Conservation (phyloP, 2,888 invertebrate genomes). For the Apamea monoglypha region DNA sequence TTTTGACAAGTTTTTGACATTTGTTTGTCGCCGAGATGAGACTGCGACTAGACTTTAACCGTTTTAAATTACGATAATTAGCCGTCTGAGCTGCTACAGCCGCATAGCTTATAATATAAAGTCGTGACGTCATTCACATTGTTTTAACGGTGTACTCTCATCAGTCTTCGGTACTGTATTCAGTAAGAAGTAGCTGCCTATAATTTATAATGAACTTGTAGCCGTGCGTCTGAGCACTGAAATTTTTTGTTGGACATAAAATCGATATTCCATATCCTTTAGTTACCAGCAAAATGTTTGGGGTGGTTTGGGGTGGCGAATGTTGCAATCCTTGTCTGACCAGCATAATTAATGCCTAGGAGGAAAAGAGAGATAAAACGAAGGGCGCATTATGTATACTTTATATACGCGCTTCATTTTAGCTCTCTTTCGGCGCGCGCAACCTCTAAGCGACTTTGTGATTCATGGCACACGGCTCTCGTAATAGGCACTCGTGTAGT, state of each 20-base stretch:
- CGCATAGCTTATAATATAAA: not conserved
- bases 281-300: not conserved
- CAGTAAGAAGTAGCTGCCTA: not conserved
- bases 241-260: not conserved
- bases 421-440: too few relatives aligned
- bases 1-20: too few relatives aligned
- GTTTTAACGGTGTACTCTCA: not conserved
- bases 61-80: too few relatives aligned
- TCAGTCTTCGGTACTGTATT: not conserved
- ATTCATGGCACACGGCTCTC: slow-evolving; percentile 13
- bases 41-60: too few relatives aligned
- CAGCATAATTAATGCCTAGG: too few relatives aligned
- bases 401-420: too few relatives aligned
- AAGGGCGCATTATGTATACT: not conserved
- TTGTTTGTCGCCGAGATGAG: too few relatives aligned
- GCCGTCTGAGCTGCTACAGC: not conserved
- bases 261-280: not conserved
- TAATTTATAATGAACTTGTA: not conserved
- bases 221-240: too few relatives aligned
- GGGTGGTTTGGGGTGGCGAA: not conserved
- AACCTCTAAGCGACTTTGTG: not conserved
- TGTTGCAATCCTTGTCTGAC: slow-evolving; percentile 17
- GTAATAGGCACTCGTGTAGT: slow-evolving; percentile 9
- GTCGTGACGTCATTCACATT: not conserved
- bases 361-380: slow-evolving; percentile 17